phyloP scores from a whole-genome alignment of 2,888 invertebrate genomes.

The Tetragonula carbonaria region DNA sequence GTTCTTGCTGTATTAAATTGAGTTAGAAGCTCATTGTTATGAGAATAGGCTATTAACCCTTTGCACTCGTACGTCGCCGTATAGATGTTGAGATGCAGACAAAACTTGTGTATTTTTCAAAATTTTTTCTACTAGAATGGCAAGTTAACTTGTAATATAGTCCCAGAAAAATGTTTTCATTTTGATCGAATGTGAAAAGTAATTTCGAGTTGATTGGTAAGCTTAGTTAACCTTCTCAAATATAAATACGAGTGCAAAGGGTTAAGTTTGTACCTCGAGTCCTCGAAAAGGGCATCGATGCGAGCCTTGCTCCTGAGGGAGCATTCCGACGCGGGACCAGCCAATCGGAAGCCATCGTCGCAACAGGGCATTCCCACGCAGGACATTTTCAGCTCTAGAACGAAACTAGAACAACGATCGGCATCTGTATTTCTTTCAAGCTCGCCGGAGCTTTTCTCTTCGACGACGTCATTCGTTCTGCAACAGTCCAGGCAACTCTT shows the following conservation, averaged over 20 bases:
- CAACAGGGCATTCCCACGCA: constrained; percentile 74
- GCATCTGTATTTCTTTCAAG: constrained; percentile 9
- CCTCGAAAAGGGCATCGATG: constrained; percentile 94
- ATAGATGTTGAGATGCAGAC: no score
- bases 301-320: constrained; percentile 82
- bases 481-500: constrained; percentile 18
- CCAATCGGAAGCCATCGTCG: constrained; percentile 80
- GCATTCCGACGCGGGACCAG: constrained; percentile 80
- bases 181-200: no score
- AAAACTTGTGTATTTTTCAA: no score
- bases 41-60: not conserved
- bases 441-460: constrained; percentile 11
- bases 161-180: no score
- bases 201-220: no score
- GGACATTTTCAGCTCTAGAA: constrained; percentile 48
- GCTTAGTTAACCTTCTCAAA: no score
- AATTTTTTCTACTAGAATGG: no score
- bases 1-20: no score
- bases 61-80: no score
- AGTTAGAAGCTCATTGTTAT: no score
- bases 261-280: constrained; percentile 83
- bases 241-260: no score
- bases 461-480: constrained; percentile 62
- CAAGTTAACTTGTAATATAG: no score
- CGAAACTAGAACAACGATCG: constrained; percentile 6